Conservation (phyloP, 2,888 invertebrate genomes). For the Eristalis tenax region DNA sequence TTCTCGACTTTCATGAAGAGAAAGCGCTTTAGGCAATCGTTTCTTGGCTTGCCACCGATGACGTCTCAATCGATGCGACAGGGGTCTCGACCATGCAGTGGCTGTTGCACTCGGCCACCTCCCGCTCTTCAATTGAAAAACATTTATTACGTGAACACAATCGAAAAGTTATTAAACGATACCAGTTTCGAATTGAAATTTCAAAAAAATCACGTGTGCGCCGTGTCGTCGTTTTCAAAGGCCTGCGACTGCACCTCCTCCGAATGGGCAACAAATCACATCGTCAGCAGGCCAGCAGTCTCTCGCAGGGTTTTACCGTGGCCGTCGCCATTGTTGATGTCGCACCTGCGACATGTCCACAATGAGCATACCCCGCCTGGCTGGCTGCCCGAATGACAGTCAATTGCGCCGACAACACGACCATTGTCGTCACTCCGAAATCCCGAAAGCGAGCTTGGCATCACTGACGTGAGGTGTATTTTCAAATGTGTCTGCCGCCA, state of each 20-base stretch:
- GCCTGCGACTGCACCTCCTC: conserved; percentile 24
- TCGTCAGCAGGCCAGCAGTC: not conserved
- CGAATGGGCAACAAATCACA: conserved; percentile 17
- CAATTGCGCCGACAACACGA: conserved; percentile 28
- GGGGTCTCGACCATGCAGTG: not conserved
- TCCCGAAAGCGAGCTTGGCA: conserved; percentile 36
- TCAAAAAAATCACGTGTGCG: conserved; percentile 7
- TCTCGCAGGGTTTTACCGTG: conserved; percentile 14
- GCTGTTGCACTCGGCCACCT: not conserved
- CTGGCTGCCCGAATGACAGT: conserved; percentile 35
- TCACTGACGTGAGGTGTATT: conserved; percentile 37
- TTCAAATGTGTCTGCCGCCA: not conserved
- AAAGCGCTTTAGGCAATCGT: not conserved
- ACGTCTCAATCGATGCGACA: not conserved
- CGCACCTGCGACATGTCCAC: conserved; percentile 35
- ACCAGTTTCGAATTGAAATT: conserved; percentile 4
- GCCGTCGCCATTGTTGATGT: not conserved
- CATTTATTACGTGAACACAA: conserved; percentile 22
- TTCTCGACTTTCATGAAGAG: not conserved
- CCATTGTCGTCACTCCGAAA: conserved; percentile 30
- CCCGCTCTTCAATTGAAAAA: not conserved
- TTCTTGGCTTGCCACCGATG: not conserved
- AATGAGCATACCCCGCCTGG: conserved; percentile 1
- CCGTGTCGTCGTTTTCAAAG: not conserved
- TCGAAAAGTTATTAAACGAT: conserved; percentile 12